Base-by-base conservation (phyloP, 1,140 invertebrate genomes). In the Tyrophagus putrescentiae region DNA sequence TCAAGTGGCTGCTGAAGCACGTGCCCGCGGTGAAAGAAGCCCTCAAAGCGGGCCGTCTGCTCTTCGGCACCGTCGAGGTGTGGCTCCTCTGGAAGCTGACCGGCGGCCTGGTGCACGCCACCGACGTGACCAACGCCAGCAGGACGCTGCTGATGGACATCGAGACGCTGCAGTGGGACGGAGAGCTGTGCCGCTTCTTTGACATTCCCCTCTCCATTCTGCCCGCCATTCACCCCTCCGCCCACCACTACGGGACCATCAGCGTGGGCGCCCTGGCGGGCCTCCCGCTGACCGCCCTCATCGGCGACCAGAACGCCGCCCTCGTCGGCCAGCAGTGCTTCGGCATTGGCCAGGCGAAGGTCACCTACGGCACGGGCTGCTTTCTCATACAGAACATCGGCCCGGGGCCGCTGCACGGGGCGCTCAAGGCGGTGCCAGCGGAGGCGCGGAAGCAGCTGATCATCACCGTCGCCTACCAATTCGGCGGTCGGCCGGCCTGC, bases 11-110 rank as follows among this genome's bases (percentile, higher is more conserved):
- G 2, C 80, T 90, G 36, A 83, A 96, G 65, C 91, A 97, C 70
- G 80, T 91, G 4, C 78, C 82, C 1, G 79, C 79, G 25, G 90
- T 98, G 0, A 75, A 78, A 64, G 77, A 83, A 67, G 87, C 90
- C 0, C 78, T 85, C 13, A 71, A 80, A 44, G 82, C 89, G 42
- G 80, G 81, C n/a, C 76, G 80, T 33, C 84, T 87, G 67, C 73
- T 90, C 66, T 90, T 94, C 70, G 95, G 95, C 0, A 98, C 90
- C 1, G 82, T 98, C 0, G 94, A 98, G 69, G 81, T 87, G 0
- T 98, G 94, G 94, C 78, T 98, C n/a, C 72, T 98, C 61, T 98
- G 91, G 90, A 96, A 97, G 69, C 75, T 97, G 59, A 95, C 90
- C 28, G 90, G 88, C 2, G n/a, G n/a, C n/a, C n/a, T n/a, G n/a